These are phyloP conservation scores for Liolophura sinensis DNA, from an alignment of 1,140 invertebrate genomes.

Conservation along the genomic window DNA sequence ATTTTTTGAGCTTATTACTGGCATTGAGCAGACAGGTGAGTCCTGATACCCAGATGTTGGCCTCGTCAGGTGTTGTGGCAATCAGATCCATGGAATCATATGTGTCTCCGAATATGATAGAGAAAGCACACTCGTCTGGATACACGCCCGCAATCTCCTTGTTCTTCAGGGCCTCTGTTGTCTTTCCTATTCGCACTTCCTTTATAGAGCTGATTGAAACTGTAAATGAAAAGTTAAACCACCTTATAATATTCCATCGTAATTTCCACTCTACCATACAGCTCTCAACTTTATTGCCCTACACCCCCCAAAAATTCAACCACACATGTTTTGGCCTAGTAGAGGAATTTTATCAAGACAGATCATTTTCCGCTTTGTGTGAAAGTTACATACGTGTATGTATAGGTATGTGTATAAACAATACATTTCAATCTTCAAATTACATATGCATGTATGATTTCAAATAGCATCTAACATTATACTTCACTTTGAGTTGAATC, in stretches of 20 bases:
- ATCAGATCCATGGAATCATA: slow-evolving; percentile 69
- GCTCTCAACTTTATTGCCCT: no score
- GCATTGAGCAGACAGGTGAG: slow-evolving; percentile 64
- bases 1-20: slow-evolving; percentile 31
- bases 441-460: no score
- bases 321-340: no score
- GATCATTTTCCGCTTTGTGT: no score
- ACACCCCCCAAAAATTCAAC: no score
- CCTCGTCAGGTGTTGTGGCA: slow-evolving; percentile 67
- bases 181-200: slow-evolving; percentile 67
- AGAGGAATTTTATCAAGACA: no score
- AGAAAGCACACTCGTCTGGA: slow-evolving; percentile 68
- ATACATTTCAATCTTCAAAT: no score
- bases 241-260: neutral
- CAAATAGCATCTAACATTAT: no score
- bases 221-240: slow-evolving; percentile 43
- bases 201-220: slow-evolving; percentile 65
- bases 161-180: slow-evolving; percentile 65
- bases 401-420: no score
- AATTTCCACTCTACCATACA: neutral
- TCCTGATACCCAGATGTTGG: slow-evolving; percentile 70
- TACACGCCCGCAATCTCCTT: slow-evolving; percentile 61
- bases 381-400: no score
- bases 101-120: slow-evolving; percentile 68
- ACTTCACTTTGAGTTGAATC: no score